A percentile compares a stretch with the other conserved stretches of the same genome.
These are phyloP conservation scores for Kradibia gibbosae DNA, from an alignment of 1,140 invertebrate genomes.

Conservation along the genomic window DNA sequence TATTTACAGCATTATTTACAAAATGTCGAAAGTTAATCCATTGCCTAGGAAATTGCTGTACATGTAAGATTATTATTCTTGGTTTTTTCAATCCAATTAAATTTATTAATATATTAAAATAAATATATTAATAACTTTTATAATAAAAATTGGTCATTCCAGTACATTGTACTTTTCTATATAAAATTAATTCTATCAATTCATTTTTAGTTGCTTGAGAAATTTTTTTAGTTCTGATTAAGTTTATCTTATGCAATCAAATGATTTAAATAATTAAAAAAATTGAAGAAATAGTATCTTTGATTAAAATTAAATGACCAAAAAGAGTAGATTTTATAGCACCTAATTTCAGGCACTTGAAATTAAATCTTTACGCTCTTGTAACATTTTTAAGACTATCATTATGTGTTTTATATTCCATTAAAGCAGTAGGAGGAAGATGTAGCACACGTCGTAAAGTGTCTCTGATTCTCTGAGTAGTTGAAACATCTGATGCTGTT, in stretches of 20 bases:
- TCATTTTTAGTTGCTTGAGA: conserved; percentile 33
- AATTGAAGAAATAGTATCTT: background rate
- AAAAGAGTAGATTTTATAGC: conserved; percentile 1
- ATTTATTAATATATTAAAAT: too few relatives aligned
- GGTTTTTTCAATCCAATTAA: conserved; percentile 32
- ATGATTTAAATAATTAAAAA: background rate
- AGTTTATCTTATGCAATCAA: conserved; percentile 17
- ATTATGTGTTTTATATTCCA: conserved; percentile 98
- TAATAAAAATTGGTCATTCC: conserved; percentile 34
- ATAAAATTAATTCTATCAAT: conserved; percentile 42
- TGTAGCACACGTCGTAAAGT: conserved; percentile 94
- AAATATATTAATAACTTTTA: conserved; percentile 30
- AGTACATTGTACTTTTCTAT: conserved; percentile 34
- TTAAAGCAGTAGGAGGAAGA: conserved; percentile 90
- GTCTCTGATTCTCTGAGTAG: conserved; percentile 93
- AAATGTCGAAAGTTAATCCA: conserved; percentile 48
- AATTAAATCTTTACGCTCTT: conserved; percentile 51
- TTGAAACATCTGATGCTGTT: conserved; percentile 89
- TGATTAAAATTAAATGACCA: background rate
- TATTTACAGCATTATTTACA: conserved; percentile 52
- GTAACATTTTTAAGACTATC: conserved; percentile 82
- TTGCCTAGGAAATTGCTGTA: conserved; percentile 42
- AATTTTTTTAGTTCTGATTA: conserved; percentile 31
- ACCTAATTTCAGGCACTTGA: conserved; percentile 19
- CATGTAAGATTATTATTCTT: conserved; percentile 43